These are phyloP conservation scores for Heterochromis multidens DNA, from an alignment of 2,113 vertebrate genomes.

Conservation along the genomic window DNA sequence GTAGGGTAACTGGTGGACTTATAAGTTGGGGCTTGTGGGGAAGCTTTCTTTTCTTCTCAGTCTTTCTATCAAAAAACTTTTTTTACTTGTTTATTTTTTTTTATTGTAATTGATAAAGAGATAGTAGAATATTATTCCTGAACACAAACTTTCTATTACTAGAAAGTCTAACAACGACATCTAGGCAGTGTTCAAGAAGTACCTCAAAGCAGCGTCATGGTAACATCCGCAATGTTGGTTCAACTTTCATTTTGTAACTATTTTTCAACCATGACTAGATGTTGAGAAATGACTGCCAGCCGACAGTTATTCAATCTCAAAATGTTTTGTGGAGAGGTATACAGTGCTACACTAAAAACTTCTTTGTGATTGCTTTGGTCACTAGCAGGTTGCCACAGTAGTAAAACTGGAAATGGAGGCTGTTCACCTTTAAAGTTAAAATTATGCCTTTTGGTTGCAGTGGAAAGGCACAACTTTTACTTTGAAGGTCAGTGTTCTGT, in stretches of 20 bases:
- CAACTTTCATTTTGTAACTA: not conserved
- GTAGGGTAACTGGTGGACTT: too few relatives aligned
- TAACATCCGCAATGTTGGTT: not conserved
- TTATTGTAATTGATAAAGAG: too few relatives aligned
- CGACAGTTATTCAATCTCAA: not conserved
- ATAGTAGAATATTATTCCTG: not conserved
- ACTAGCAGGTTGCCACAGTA: too few relatives aligned
- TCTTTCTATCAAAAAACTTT: not conserved
- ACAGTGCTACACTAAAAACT: too few relatives aligned
- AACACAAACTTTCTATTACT: not conserved
- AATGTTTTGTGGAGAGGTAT: not conserved
- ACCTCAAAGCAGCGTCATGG: not conserved
- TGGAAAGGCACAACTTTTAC: too few relatives aligned
- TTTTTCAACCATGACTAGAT: not conserved
- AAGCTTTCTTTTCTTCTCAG: not conserved
- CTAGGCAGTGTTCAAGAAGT: not conserved
- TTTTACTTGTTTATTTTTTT: too few relatives aligned
- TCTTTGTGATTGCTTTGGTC: too few relatives aligned
- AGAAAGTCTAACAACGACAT: not conserved
- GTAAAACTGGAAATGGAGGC: too few relatives aligned
- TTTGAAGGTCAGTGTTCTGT: too few relatives aligned
- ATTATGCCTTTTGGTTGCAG: too few relatives aligned
- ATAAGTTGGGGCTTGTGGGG: not conserved
- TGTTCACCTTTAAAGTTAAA: too few relatives aligned
- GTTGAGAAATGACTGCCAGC: not conserved